phyloP scores from a whole-genome alignment of 1,140 invertebrate species.

The Mercenaria mercenaria region DNA sequence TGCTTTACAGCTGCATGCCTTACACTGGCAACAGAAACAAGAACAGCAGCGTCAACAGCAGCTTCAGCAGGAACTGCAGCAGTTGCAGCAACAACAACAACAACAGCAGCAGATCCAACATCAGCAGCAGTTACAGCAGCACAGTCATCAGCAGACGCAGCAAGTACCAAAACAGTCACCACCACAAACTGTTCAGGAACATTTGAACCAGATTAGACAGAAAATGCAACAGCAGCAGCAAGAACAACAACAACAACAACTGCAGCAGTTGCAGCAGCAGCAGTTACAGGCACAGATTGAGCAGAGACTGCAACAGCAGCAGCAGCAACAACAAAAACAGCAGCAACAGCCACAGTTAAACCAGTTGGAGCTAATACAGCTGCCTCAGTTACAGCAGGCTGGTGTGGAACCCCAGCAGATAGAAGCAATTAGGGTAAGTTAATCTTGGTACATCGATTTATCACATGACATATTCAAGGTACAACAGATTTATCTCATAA shows the following conservation, averaged over 20 bases:
- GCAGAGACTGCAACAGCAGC: constrained; percentile 23
- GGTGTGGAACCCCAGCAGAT: constrained; percentile 73
- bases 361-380: constrained; percentile 66
- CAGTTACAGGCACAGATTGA: constrained; percentile 11
- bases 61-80: constrained; percentile 56
- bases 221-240: constrained; percentile 87
- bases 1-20: constrained; percentile 56
- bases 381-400: constrained; percentile 64
- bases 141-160: constrained; percentile 73
- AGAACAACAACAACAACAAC: constrained; percentile 66
- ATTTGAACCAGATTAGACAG: constrained; percentile 88
- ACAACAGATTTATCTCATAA: no score
- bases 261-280: constrained; percentile 65
- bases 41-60: constrained; percentile 66
- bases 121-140: constrained; percentile 72
- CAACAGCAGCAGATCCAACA: constrained; percentile 59
- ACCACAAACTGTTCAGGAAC: constrained; percentile 84
- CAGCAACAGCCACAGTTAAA: constrained; percentile 76
- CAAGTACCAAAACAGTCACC: constrained; percentile 71
- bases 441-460: no score
- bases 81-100: constrained; percentile 41
- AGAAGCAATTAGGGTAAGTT: constrained; percentile 64
- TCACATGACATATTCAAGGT: background rate
- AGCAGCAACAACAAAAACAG: constrained; percentile 71
- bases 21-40: constrained; percentile 64